phyloP scores from a whole-genome alignment of 2,797 vertebrate genomes.

The Crocidura indochinensis region DNA sequence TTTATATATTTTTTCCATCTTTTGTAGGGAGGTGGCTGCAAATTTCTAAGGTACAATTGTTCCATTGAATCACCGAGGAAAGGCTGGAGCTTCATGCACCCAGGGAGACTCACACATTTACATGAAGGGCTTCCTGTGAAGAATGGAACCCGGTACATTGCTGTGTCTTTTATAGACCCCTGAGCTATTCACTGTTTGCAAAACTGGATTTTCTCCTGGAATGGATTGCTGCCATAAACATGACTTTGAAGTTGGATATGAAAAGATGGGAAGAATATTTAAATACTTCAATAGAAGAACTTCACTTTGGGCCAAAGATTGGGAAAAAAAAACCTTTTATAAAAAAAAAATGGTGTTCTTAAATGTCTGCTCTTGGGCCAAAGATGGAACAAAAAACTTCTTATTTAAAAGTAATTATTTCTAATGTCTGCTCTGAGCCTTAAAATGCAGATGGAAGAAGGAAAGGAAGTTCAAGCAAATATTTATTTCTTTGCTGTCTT shows the following conservation, averaged over 20 bases:
- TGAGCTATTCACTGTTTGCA: constrained; percentile 86
- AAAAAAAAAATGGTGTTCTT: not conserved
- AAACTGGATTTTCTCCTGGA: constrained; percentile 70
- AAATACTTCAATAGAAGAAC: constrained; percentile 82
- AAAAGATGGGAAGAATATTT: constrained; percentile 87
- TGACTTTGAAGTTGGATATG: constrained; percentile 89
- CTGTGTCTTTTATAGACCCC: constrained; percentile 98
- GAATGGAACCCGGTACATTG: constrained; percentile 98
- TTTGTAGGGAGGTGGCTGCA: constrained; percentile 96
- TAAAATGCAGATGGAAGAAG: constrained; percentile 84
- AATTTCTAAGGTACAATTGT: constrained; percentile 98
- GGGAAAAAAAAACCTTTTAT: constrained; percentile 26
- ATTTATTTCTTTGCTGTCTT: constrained; percentile 84
- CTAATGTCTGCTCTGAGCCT: constrained; percentile 90
- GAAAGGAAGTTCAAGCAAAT: constrained; percentile 67
- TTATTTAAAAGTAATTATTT: constrained; percentile 66
- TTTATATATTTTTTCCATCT: constrained; percentile 66
- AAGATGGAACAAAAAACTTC: constrained; percentile 44
- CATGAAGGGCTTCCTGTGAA: constrained; percentile 98
- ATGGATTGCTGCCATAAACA: constrained; percentile 79
- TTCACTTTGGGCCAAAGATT: constrained; percentile 86
- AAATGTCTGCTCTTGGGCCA: too few species aligned
- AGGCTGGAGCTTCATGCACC: constrained; percentile 99
- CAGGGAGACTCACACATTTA: constrained; percentile 97
- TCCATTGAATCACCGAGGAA: constrained; percentile 96